phyloP scores from a whole-genome alignment of 2,113 vertebrate genomes.

The Aldabrachelys gigantea region DNA sequence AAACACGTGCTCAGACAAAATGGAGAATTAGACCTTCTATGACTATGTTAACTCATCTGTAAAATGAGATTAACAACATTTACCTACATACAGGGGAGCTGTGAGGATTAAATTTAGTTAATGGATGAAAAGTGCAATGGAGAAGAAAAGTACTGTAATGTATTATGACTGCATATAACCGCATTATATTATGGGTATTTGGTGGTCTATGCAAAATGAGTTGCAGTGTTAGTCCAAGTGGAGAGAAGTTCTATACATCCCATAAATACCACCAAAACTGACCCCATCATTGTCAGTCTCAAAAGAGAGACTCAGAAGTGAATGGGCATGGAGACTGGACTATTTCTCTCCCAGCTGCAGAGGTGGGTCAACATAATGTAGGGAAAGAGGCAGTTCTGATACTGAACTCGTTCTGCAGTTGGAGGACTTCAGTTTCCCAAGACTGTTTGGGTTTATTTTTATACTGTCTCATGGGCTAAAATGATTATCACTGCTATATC shows the following conservation, averaged over 20 bases:
- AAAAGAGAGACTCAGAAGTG: background rate
- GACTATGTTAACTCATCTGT: constrained; percentile 67
- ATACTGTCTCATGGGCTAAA: constrained; percentile 35
- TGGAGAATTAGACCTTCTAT: constrained; percentile 5
- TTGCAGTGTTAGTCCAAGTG: background rate
- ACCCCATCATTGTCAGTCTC: accelerated
- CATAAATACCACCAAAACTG: background rate
- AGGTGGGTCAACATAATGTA: accelerated
- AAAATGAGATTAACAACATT: constrained; percentile 67
- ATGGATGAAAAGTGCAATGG: background rate
- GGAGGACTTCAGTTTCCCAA: background rate
- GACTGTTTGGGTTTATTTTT: constrained; percentile 50
- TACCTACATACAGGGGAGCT: constrained; percentile 55
- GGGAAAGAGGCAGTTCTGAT: accelerated
- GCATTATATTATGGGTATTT: constrained; percentile 32
- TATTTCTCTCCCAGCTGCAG: background rate
- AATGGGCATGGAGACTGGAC: accelerated
- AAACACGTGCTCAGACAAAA: background rate
- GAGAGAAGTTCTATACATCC: background rate
- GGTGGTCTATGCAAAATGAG: background rate
- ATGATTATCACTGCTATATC: constrained; percentile 5
- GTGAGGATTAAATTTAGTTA: constrained; percentile 58
- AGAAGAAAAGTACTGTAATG: background rate
- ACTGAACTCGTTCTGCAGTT: background rate
- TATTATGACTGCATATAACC: background rate